Percentiles rank a stretch among this genome's conserved stretches.
phyloP scores from a whole-genome alignment of 35 echinoderm and acorn worm genomes.

The Ophioderma brevispina region DNA sequence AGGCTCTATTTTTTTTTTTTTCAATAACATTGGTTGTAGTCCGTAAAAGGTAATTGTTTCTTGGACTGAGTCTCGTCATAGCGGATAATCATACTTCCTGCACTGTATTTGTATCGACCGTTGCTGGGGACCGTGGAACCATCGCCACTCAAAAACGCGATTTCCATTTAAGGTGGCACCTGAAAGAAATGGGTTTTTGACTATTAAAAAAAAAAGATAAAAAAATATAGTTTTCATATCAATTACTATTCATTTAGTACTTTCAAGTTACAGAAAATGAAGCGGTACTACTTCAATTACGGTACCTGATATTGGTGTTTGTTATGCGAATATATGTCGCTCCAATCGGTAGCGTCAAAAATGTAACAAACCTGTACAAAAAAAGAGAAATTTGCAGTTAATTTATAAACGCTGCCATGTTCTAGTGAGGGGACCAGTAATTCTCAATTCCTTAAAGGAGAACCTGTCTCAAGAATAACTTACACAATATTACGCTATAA shows the following conservation, averaged over 20 bases:
- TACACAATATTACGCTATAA: too few species aligned
- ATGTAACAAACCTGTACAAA: slow-evolving; percentile 8
- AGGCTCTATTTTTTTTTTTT: slow-evolving; percentile 32
- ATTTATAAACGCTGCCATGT: too few species aligned
- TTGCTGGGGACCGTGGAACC: slow-evolving; percentile 20
- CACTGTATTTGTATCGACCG: slow-evolving; percentile 53
- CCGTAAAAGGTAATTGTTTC: slow-evolving; percentile 41
- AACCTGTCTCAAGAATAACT: too few species aligned
- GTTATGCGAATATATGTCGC: slow-evolving; percentile 35
- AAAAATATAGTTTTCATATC: too few species aligned
- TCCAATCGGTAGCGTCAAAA: slow-evolving; percentile 26
- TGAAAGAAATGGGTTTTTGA: too few species aligned
- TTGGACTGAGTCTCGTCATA: slow-evolving; percentile 16
- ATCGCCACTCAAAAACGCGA: slow-evolving; percentile 32
- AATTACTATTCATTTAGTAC: too few species aligned
- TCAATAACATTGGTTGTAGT: background rate
- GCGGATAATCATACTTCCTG: slow-evolving; percentile 36
- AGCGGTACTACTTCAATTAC: slow-evolving; percentile 56
- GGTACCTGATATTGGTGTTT: slow-evolving; percentile 54
- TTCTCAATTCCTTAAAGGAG: too few species aligned
- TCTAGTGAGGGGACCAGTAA: too few species aligned
- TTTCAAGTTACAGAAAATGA: too few species aligned
- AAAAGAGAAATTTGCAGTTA: too few species aligned
- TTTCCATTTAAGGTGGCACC: too few species aligned
- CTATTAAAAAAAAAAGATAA: too few species aligned